Evolutionary conservation across 2,797 vertebrate species (phyloP), one percentile per base, ranked within the genome.

Genomic region (Pitangus sulphuratus): DNA sequence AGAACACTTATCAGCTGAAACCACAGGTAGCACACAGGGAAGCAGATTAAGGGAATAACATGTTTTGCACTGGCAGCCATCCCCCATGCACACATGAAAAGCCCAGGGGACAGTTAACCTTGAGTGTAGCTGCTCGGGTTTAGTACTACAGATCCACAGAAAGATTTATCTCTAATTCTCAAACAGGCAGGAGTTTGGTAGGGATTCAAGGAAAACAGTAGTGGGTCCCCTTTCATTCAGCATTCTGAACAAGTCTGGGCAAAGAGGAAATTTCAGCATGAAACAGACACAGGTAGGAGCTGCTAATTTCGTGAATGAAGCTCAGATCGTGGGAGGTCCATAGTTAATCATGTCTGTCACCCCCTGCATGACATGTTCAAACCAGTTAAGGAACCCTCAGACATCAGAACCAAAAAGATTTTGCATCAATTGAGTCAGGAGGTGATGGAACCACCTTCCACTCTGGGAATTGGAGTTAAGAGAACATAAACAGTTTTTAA

Each of bases 1-100:
- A 89, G n/a, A 56, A 42, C 47, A 86, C 75, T 81, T 87, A 85
- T 71, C 88, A 96, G 89, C 74, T 62, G 78, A 94, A 97, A 89
- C 83, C 88, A 79, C 87, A 84, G 93, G 80, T 86, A 89, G 84
- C 85, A 91, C 75, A n/a, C 0, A 45, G 76, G 76, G 81, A 81
- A 83, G 74, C 53, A 74, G 88, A 92, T 80, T 33, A 79, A 94
- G 58, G 85, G 85, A 68, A 88, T 78, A 83, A 84, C 79, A 83
- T 51, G 65, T 75, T 96, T 88, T 64, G 80, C 15, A 3, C 69
- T 68, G 69, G 84, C 48, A 81, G 65, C 74, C 19, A 0, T 65
- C 84, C 61, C 64, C 65, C 45, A 12, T 11, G 26, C 51, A 86
- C 81, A 68, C 26, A 12, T 1, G 31, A 89, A 91, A 90, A 91